Evolutionary conservation across 1,140 invertebrate genomes (phyloP).

Genomic region (Heliconius nattereri): DNA sequence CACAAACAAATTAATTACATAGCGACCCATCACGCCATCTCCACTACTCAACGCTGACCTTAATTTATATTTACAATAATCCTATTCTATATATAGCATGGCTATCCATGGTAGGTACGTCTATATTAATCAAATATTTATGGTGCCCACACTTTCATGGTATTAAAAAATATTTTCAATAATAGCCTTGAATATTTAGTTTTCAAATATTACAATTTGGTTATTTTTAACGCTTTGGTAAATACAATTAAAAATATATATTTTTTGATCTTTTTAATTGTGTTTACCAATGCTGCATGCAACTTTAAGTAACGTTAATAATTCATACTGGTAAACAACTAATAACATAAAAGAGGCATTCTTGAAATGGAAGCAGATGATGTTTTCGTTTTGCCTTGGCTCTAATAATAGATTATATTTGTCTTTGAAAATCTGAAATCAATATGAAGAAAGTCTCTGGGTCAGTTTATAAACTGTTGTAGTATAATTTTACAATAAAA

Average conservation of each 20-base stretch:
- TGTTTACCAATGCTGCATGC: no score
- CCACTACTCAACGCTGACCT: conserved; percentile 39
- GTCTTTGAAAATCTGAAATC: conserved; percentile 22
- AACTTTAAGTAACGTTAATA: no score
- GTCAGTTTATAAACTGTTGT: background rate
- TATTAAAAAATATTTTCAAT: no score
- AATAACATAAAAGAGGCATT: background rate
- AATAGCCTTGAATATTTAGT: no score
- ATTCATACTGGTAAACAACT: background rate
- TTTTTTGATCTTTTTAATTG: no score
- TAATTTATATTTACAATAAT: conserved; percentile 43
- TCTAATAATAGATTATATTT: conserved; percentile 5
- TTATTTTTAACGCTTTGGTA: no score
- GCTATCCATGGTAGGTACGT: background rate
- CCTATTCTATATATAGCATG: background rate
- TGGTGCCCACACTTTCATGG: background rate
- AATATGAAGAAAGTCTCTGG: background rate
- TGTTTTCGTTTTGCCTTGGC: conserved; percentile 16
- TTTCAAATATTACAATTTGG: no score
- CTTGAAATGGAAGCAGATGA: background rate
- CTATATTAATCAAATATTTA: background rate
- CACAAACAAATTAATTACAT: conserved; percentile 53
- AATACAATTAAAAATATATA: no score
- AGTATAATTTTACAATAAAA: background rate
- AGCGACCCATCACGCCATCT: conserved; percentile 34